Evolutionary conservation across 2,888 invertebrate genomes (phyloP).

Genomic region (Phymatocera aterrima): DNA sequence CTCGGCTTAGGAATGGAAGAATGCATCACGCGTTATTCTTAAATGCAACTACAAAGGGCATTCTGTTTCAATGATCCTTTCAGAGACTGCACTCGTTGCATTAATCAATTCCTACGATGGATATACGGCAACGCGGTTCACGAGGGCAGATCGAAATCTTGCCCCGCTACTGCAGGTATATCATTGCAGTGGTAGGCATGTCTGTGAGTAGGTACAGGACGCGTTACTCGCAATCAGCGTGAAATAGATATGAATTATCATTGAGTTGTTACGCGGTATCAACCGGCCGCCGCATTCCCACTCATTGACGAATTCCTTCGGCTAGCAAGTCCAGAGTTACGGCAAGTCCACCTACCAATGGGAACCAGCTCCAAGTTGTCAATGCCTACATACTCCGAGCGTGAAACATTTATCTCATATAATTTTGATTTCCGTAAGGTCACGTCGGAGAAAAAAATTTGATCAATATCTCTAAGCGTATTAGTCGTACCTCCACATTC

Average conservation of each 20-base stretch:
- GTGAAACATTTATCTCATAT: not conserved
- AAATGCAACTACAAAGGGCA: slow-evolving; percentile 28
- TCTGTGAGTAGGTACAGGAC: too few species aligned
- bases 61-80: slow-evolving; percentile 4
- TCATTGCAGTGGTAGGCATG: too few species aligned
- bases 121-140: slow-evolving; percentile 26
- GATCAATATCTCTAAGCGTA: not conserved
- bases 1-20: slow-evolving; percentile 1
- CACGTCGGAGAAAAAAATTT: not conserved
- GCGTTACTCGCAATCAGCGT: too few species aligned
- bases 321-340: too few species aligned
- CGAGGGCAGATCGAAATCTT: slow-evolving; percentile 23
- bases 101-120: slow-evolving; percentile 21
- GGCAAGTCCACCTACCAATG: too few species aligned
- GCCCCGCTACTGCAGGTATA: too few species aligned
- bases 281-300: too few species aligned
- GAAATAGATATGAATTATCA: too few species aligned
- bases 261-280: too few species aligned
- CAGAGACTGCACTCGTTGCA: not conserved
- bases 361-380: too few species aligned
- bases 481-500: not conserved
- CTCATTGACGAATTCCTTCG: too few species aligned
- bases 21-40: slow-evolving; percentile 23
- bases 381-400: too few species aligned
- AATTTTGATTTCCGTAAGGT: not conserved